phyloP scores from a whole-genome alignment of 2,888 invertebrate species.

The Cremastinae sp. region DNA sequence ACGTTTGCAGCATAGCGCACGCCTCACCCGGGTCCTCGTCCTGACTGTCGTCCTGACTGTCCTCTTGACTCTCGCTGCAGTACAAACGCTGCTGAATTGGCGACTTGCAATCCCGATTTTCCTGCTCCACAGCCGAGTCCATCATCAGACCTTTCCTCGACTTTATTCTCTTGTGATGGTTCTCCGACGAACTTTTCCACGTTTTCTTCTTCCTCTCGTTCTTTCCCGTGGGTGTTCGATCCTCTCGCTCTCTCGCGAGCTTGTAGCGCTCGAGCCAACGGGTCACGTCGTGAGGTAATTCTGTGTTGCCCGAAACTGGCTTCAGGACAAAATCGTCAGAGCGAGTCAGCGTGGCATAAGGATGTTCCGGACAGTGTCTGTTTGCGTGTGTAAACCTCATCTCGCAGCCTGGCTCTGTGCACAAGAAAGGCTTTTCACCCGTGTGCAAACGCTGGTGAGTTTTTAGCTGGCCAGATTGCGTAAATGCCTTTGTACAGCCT shows the following conservation, averaged over 20 bases:
- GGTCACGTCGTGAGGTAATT: conserved; percentile 81
- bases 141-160: conserved; percentile 80
- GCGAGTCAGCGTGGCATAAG: conserved; percentile 83
- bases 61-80: conserved; percentile 75
- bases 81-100: conserved; percentile 72
- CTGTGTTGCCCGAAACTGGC: conserved; percentile 80
- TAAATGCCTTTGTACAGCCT: conserved; percentile 86
- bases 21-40: conserved; percentile 76
- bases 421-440: conserved; percentile 89
- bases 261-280: conserved; percentile 82
- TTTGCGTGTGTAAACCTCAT: conserved; percentile 89
- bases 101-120: conserved; percentile 75
- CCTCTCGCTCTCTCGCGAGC: conserved; percentile 78
- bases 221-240: conserved; percentile 78
- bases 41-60: conserved; percentile 79
- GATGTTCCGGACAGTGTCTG: conserved; percentile 88
- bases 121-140: conserved; percentile 79
- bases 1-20: conserved; percentile 73
- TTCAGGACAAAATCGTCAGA: conserved; percentile 81
- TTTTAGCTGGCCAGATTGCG: conserved; percentile 89
- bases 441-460: conserved; percentile 90
- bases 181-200: conserved; percentile 80
- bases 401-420: conserved; percentile 84
- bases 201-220: conserved; percentile 79
- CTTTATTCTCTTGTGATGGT: conserved; percentile 81